These are phyloP conservation scores for Corythornis cristatus DNA, from an alignment of 2,113 vertebrate genomes.

Conservation along the genomic window DNA sequence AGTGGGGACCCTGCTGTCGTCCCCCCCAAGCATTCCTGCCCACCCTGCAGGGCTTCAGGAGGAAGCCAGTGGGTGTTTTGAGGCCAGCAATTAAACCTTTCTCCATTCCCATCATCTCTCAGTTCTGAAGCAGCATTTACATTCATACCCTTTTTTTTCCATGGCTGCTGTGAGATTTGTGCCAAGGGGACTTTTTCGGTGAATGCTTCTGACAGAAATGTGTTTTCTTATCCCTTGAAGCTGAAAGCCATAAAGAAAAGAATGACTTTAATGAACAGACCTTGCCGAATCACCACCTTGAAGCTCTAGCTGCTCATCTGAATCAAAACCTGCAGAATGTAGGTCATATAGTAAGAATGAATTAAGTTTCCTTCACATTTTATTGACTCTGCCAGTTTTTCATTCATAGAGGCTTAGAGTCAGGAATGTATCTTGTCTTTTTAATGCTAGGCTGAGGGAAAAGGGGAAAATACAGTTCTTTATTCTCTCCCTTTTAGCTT, in stretches of 20 bases:
- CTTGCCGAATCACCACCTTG: constrained; percentile 73
- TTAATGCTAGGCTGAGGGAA: constrained; percentile 31
- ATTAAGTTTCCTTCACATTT: constrained; percentile 70
- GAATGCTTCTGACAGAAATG: constrained; percentile 37
- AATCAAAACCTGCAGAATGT: constrained; percentile 75
- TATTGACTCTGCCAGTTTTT: constrained; percentile 69
- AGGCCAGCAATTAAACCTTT: neutral
- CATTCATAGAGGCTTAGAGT: constrained; percentile 47
- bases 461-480: neutral
- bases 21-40: neutral
- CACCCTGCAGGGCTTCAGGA: rapidly evolving
- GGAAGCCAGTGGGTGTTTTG: rapidly evolving
- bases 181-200: constrained; percentile 39
- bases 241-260: constrained; percentile 65
- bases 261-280: constrained; percentile 72
- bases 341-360: constrained; percentile 79
- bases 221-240: constrained; percentile 68
- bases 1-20: neutral
- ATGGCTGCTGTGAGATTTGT: constrained; percentile 6
- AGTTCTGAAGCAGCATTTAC: neutral
- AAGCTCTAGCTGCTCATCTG: constrained; percentile 65
- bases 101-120: neutral
- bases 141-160: neutral
- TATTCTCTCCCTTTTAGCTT: neutral
- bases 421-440: constrained; percentile 43